Percentiles rank a stretch among this genome's conserved stretches.
Evolutionary conservation across 2,888 invertebrate genomes (phyloP).

Genomic region (Zonitis immaculata): DNA sequence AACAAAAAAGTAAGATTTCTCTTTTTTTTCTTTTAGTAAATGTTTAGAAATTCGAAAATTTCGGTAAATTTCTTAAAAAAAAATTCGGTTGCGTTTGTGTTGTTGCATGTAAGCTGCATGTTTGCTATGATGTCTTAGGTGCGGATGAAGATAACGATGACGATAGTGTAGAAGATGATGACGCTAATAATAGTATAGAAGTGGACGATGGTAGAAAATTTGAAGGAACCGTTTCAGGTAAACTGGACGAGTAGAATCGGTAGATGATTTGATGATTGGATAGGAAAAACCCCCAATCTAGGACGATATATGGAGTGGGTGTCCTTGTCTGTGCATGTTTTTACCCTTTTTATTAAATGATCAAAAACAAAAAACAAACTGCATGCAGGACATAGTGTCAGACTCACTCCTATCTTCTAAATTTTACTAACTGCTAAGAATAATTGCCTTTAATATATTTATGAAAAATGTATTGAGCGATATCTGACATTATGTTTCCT

Average conservation of each 20-base stretch:
- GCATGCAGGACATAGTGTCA: slow-evolving; percentile 50
- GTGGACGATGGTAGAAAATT: slow-evolving; percentile 40
- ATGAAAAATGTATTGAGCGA: slow-evolving; percentile 45
- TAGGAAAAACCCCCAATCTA: slow-evolving; percentile 30
- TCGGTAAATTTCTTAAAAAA: no score
- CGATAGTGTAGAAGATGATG: slow-evolving; percentile 46
- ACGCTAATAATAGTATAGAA: slow-evolving; percentile 50
- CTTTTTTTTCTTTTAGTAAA: slow-evolving; percentile 32
- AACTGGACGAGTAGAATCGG: slow-evolving; percentile 34
- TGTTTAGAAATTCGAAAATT: no score
- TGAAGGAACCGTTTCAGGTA: slow-evolving; percentile 48
- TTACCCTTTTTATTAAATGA: slow-evolving; percentile 19
- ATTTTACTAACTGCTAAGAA: slow-evolving; percentile 37
- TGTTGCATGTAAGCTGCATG: slow-evolving; percentile 47
- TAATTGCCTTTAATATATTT: slow-evolving; percentile 31
- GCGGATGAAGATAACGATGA: slow-evolving; percentile 52
- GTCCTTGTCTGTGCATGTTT: slow-evolving; percentile 43
- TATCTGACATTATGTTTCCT: slow-evolving; percentile 82
- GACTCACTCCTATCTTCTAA: slow-evolving; percentile 43
- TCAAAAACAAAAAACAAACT: slow-evolving; percentile 20
- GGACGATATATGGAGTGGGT: slow-evolving; percentile 38
- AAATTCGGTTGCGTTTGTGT: no score
- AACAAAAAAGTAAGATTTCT: slow-evolving; percentile 91
- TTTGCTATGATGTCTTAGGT: slow-evolving; percentile 48
- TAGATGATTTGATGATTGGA: slow-evolving; percentile 22